Evolutionary conservation across 1,140 invertebrate species (phyloP).

Genomic region (Nephila pilipes): DNA sequence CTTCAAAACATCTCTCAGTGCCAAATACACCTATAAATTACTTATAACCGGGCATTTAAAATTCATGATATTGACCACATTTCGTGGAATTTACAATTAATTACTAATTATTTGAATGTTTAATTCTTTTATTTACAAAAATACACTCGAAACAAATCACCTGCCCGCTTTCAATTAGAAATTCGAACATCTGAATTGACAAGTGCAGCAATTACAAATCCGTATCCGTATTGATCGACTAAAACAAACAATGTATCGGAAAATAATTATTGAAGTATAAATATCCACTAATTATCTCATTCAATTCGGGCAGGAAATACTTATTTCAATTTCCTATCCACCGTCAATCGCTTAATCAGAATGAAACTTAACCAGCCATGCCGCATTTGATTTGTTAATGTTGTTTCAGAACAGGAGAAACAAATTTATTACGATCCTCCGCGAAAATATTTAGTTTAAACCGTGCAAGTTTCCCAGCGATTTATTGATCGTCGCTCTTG

Average conservation of each 20-base stretch:
- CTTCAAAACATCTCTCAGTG: no score
- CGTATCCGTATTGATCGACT: constrained; percentile 12
- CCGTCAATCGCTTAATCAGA: constrained; percentile 41
- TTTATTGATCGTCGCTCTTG: constrained; percentile 50
- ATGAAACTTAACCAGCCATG: constrained; percentile 68
- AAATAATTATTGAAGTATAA: constrained; percentile 63
- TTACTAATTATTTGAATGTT: neutral
- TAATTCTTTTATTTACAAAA: constrained; percentile 1
- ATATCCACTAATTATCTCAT: constrained; percentile 53
- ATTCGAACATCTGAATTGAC: neutral
- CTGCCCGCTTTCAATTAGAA: neutral
- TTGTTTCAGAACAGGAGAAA: constrained; percentile 53
- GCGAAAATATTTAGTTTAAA: constrained; percentile 72
- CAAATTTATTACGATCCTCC: constrained; percentile 57
- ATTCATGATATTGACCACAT: no score
- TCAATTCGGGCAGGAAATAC: constrained; percentile 24
- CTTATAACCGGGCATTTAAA: no score
- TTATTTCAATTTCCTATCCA: constrained; percentile 58
- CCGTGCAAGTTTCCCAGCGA: constrained; percentile 9
- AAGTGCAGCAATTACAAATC: neutral
- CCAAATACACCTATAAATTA: no score
- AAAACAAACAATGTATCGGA: constrained; percentile 43
- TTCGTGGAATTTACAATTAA: no score
- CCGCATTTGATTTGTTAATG: constrained; percentile 73
- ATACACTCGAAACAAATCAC: neutral